Percentiles rank a stretch among this genome's conserved stretches.
Evolutionary conservation across 2,113 vertebrate genomes (phyloP).

Genomic region (Upupa epops): DNA sequence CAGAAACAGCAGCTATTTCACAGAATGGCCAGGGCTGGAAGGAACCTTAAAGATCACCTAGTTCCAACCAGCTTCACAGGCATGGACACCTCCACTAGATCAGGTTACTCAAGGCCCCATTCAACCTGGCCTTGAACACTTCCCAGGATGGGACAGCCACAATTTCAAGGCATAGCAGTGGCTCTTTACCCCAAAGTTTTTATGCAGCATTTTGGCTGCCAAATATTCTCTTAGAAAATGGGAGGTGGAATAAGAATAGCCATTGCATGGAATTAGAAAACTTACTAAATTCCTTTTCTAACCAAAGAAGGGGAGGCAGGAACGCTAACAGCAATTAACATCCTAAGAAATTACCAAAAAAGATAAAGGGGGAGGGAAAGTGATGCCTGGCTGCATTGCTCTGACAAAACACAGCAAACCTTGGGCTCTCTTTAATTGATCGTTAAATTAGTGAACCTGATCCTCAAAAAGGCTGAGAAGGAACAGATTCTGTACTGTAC

Average conservation of each 20-base stretch:
- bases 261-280: not conserved
- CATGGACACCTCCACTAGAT: no score
- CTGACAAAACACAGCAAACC: constrained; percentile 1
- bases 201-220: not conserved
- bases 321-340: not conserved
- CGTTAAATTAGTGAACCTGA: not conserved
- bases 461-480: constrained; percentile 7
- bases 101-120: no score
- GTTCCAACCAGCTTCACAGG: no score
- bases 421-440: not conserved
- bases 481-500: not conserved
- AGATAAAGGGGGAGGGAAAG: not conserved
- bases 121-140: no score
- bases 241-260: not conserved
- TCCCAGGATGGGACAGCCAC: no score
- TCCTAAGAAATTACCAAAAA: not conserved
- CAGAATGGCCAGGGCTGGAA: no score
- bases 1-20: not conserved
- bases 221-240: not conserved
- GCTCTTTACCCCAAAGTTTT: not conserved
- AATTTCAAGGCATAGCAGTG: not conserved
- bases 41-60: no score
- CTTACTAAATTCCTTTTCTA: not conserved
- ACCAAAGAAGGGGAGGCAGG: not conserved
- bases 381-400: not conserved